Conservation (phyloP, 2,113 vertebrate genomes). For the Lampris megalopsis region DNA sequence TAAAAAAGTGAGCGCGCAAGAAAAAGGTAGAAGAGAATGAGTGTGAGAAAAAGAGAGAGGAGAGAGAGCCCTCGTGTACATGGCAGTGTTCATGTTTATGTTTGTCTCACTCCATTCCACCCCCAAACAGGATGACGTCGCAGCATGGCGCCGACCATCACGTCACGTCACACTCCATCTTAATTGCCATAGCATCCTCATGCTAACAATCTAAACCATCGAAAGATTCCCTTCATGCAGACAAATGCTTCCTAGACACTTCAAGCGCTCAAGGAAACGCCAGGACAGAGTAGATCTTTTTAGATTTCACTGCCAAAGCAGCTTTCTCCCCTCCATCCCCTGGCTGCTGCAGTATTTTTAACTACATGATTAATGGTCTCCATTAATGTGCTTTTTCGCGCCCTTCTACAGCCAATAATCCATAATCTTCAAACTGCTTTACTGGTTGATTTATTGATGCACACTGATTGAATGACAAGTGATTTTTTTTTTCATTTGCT, state of each 20-base stretch:
- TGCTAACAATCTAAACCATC: conserved; percentile 33
- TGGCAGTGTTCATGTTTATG: background rate
- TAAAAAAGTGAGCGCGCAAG: too few species aligned
- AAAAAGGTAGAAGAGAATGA: background rate
- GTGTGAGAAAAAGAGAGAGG: background rate
- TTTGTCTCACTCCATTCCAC: background rate
- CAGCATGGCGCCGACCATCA: conserved; percentile 1
- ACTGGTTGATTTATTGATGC: conserved; percentile 39
- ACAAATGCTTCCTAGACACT: background rate
- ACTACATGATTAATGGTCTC: conserved; percentile 72
- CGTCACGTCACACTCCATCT: conserved; percentile 21
- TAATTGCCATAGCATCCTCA: conserved; percentile 41
- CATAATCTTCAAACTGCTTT: conserved; percentile 59
- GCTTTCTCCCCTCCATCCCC: conserved; percentile 52
- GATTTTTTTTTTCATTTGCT: conserved; percentile 28
- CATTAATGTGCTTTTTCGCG: conserved; percentile 74
- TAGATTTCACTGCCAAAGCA: conserved; percentile 42
- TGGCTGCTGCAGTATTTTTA: conserved; percentile 52
- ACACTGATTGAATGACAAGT: conserved; percentile 29
- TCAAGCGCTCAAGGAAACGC: background rate
- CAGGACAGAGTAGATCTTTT: conserved; percentile 9
- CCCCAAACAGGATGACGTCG: conserved; percentile 26
- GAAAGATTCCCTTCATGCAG: conserved; percentile 2
- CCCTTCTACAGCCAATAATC: conserved; percentile 63
- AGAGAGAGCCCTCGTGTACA: background rate